Evolutionary conservation across 1,140 invertebrate genomes (phyloP).

Genomic region (Vanessa tameamea): DNA sequence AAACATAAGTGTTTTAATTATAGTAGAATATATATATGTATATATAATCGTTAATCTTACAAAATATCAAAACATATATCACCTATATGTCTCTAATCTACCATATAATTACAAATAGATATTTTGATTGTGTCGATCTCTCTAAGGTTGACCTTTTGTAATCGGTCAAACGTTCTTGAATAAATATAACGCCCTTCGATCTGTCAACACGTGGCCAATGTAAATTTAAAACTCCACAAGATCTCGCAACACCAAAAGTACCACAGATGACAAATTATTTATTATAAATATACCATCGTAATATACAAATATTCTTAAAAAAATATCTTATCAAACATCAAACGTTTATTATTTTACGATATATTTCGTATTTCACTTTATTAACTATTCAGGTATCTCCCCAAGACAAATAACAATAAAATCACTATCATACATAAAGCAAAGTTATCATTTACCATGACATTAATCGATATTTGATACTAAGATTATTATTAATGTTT

Average conservation of each 20-base stretch:
- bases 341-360: background rate
- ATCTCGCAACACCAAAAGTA: constrained; percentile 22
- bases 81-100: background rate
- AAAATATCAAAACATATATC: no score
- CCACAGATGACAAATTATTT: background rate
- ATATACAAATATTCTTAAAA: background rate
- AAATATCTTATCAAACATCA: background rate
- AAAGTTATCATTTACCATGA: constrained; percentile 50
- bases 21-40: no score
- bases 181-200: constrained; percentile 61
- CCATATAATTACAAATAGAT: background rate
- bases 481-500: constrained; percentile 6
- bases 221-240: constrained; percentile 17
- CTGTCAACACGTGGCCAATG: constrained; percentile 58
- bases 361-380: background rate
- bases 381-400: background rate
- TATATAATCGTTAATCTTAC: no score
- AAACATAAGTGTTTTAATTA: no score
- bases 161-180: constrained; percentile 57
- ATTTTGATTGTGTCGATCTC: constrained; percentile 37
- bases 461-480: constrained; percentile 52
- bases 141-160: constrained; percentile 47
- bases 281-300: background rate
- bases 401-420: constrained; percentile 7
- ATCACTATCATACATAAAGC: constrained; percentile 9